These are phyloP conservation scores for Drymodes brunneopygia DNA, from an alignment of 2,113 vertebrate species.

Conservation along the genomic window DNA sequence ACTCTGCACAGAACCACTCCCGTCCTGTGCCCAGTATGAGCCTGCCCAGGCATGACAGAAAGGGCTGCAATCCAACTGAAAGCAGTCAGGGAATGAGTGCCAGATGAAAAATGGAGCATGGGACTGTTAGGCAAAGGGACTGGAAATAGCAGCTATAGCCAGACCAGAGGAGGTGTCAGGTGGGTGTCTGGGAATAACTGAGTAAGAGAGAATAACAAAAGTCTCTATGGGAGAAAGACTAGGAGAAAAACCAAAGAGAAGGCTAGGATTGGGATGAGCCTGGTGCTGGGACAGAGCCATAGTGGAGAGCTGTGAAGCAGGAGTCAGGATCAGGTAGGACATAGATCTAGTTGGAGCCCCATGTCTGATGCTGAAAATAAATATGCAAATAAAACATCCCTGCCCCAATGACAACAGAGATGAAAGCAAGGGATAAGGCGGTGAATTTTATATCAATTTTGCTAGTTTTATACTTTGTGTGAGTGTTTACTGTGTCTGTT, in stretches of 20 bases:
- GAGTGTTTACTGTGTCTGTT: not conserved
- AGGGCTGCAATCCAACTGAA: not conserved
- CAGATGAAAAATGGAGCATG: not conserved
- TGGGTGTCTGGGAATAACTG: not conserved
- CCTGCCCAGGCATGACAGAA: rapidly evolving
- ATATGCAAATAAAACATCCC: not conserved
- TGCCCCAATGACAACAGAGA: not conserved
- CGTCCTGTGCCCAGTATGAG: not conserved
- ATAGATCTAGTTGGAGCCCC: not conserved
- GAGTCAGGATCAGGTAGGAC: not conserved
- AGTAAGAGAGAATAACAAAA: not conserved
- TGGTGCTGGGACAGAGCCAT: not conserved
- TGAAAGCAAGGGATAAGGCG: not conserved
- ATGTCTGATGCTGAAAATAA: not conserved
- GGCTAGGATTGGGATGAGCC: not conserved
- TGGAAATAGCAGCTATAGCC: not conserved
- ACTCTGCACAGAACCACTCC: not conserved
- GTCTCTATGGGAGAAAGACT: not conserved
- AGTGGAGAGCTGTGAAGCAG: not conserved
- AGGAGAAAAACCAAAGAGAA: not conserved
- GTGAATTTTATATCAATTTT: not conserved
- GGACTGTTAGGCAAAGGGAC: not conserved
- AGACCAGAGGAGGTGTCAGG: not conserved
- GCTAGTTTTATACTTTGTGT: not conserved
- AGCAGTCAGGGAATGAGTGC: not conserved